Evolutionary conservation across 2,888 invertebrate genomes (phyloP), one percentile per base, ranked within the genome.

Genomic region (Caenorhabditis plicata): DNA sequence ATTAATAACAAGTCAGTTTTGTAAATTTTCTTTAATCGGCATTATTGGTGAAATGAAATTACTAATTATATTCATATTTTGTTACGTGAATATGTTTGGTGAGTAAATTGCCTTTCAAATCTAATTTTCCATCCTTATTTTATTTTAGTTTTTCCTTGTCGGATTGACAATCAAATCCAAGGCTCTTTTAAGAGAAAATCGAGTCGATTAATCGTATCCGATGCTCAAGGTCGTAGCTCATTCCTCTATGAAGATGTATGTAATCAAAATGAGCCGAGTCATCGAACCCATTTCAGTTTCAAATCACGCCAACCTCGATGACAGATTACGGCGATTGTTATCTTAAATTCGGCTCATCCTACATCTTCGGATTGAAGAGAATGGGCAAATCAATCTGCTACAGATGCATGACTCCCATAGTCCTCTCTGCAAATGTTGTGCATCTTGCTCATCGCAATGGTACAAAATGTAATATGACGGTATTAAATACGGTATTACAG

Each of bases 241-340:
- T 35, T 60, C 7, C 48, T 66, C 19, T 66, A 61, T 41, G 66
- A 66, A 42, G 62, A 66, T 35, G 57, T 57, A 23, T 42, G 13
- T 20, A 19, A 19, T 20, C 4, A 15, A 15, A 13, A 17, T 19
- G 23, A 11, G 4, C 9, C 4, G 5, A 25, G 7, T 19, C 26
- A 4, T 13, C 7, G 26, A 26, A 15, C 11, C 15, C 8, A 5
- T 36, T 50, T 36, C 29, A 65, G 63, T 20, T 70, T 3, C 54
- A 54, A 3, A 60, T 73, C 17, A 62, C 64, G 2, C 47, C 67
- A 2, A 71, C 70, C 2, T 55, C 70, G n/a, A 56, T 69, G 19
- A 64, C 67, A n/a, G 63, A 68, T 20, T 72, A 65, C 40, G 74
- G 74, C 17, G 73, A 73, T 32, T 74, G 74, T 46, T 68, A 72